These are phyloP conservation scores for Apodemus sylvaticus DNA, from an alignment of 2,113 vertebrate species.

Conservation along the genomic window DNA sequence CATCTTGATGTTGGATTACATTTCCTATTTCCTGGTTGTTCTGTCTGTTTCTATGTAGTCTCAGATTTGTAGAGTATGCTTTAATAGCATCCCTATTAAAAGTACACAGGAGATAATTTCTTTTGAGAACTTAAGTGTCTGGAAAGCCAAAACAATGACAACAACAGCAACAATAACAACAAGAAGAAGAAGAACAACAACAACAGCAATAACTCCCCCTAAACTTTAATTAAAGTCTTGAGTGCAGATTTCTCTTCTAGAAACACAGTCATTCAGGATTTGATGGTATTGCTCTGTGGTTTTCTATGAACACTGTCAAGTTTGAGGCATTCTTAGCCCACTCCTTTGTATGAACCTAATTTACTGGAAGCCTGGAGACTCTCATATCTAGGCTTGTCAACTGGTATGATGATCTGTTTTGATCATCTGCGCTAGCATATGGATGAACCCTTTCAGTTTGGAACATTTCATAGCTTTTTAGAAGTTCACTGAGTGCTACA, in stretches of 20 bases:
- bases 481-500: conserved; percentile 7
- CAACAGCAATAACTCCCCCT: not conserved
- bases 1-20: not conserved
- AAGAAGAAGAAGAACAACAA: too few species aligned
- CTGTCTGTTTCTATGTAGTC: not conserved
- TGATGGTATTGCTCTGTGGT: not conserved
- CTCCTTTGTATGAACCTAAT: not conserved
- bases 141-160: not conserved
- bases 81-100: not conserved
- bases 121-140: conserved; percentile 1
- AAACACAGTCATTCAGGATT: conserved; percentile 3
- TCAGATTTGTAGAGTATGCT: not conserved
- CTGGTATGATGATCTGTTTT: not conserved
- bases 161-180: not conserved
- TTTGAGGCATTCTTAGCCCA: not conserved
- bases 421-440: not conserved
- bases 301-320: not conserved
- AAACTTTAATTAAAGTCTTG: not conserved
- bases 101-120: not conserved
- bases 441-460: not conserved
- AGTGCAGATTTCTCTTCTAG: not conserved
- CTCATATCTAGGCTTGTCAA: not conserved
- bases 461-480: not conserved
- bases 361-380: not conserved
- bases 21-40: not conserved